phyloP scores from a whole-genome alignment of 2,113 vertebrate genomes.

The Caretta caretta region DNA sequence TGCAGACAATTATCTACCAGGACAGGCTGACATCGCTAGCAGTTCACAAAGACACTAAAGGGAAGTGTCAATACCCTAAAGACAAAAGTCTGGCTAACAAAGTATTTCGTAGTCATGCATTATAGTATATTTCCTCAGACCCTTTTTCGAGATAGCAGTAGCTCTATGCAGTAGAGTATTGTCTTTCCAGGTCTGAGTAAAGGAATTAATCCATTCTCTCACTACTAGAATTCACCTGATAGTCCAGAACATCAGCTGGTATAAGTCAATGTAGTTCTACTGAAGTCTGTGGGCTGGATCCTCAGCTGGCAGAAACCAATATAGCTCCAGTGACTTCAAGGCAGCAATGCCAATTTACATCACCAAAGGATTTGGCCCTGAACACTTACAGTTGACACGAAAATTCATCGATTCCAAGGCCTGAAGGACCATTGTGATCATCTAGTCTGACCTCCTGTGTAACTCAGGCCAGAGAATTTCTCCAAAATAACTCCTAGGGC shows the following conservation, averaged over 20 bases:
- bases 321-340: neutral
- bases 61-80: slow-evolving; percentile 35
- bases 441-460: neutral
- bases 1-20: slow-evolving; percentile 30
- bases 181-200: neutral
- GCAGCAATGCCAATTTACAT: neutral
- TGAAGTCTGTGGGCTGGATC: neutral
- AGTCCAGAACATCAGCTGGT: neutral
- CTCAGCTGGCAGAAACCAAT: neutral
- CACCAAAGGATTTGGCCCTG: neutral
- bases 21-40: slow-evolving; percentile 26
- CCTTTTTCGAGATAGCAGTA: neutral
- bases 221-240: neutral
- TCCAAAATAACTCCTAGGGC: neutral
- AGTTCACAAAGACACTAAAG: slow-evolving; percentile 51
- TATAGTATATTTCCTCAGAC: neutral
- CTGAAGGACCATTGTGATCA: neutral
- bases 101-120: neutral
- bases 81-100: slow-evolving; percentile 12
- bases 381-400: rapidly evolving
- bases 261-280: rapidly evolving
- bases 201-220: neutral
- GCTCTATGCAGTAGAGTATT: rapidly evolving
- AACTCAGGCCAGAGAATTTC: neutral
- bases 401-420: neutral